Percentiles rank a stretch among this genome's conserved stretches.
Evolutionary conservation across 2,888 invertebrate species (phyloP).

Genomic region (Dusona sp.): DNA sequence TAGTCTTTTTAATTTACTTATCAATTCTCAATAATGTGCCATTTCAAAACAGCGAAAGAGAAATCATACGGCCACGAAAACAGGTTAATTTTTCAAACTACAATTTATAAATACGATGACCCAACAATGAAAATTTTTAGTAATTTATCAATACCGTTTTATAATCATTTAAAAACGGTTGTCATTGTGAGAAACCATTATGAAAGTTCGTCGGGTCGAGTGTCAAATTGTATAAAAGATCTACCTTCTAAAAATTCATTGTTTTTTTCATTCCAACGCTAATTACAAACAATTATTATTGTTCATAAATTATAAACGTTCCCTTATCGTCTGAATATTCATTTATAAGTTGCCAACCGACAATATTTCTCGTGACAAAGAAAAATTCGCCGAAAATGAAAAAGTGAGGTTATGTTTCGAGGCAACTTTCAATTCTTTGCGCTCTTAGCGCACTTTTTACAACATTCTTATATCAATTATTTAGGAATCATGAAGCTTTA

Average conservation of each 20-base stretch:
- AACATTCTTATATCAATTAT: not conserved
- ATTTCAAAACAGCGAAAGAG: not conserved
- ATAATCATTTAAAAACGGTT: not conserved
- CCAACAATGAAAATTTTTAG: not conserved
- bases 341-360: not conserved
- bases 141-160: not conserved
- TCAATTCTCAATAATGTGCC: not conserved
- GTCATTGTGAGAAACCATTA: not conserved
- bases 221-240: not conserved
- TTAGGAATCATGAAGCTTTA: not conserved
- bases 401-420: slow-evolving; percentile 13
- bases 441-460: not conserved
- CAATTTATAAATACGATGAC: not conserved
- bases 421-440: not conserved
- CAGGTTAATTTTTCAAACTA: slow-evolving; percentile 46
- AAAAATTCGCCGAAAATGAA: not conserved
- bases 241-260: not conserved
- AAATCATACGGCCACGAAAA: slow-evolving; percentile 1
- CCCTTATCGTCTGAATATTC: not conserved
- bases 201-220: not conserved
- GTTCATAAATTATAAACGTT: not conserved
- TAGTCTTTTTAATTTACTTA: not conserved
- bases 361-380: not conserved
- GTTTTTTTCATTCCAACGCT: not conserved
- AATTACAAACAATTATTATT: not conserved